Conservation (phyloP, 2,888 invertebrate genomes). For the Abrostola tripartita region DNA sequence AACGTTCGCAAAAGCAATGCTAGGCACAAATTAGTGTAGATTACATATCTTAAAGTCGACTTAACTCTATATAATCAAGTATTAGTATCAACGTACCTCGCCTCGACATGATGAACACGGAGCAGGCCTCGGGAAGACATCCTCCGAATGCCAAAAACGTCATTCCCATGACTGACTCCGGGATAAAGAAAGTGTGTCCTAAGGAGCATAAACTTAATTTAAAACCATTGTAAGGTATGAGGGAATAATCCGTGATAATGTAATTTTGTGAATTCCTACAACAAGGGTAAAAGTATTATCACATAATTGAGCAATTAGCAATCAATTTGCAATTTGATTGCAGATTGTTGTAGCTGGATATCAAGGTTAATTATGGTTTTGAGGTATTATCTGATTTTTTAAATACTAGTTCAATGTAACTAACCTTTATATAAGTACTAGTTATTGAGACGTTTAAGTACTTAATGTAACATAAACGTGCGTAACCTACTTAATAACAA, state of each 20-base stretch:
- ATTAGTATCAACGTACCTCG: slow-evolving; percentile 89
- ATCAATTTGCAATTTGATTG: slow-evolving; percentile 20
- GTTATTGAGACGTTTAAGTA: not conserved
- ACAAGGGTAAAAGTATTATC: slow-evolving; percentile 11
- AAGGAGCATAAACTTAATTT: slow-evolving; percentile 45
- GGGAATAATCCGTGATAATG: no score
- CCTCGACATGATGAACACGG: slow-evolving; percentile 95
- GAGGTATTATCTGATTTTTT: not conserved
- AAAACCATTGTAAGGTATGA: not conserved
- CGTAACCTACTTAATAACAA: no score
- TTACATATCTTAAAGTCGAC: slow-evolving; percentile 14
- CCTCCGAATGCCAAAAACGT: slow-evolving; percentile 97
- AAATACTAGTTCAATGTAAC: slow-evolving; percentile 1
- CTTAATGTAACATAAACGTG: no score
- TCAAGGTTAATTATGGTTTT: slow-evolving; percentile 12
- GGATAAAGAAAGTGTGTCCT: slow-evolving; percentile 93
- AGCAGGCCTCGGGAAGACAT: slow-evolving; percentile 94
- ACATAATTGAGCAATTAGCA: slow-evolving; percentile 16
- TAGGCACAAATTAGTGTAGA: not conserved
- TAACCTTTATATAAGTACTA: slow-evolving; percentile 2
- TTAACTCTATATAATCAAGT: not conserved
- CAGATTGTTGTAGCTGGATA: slow-evolving; percentile 10
- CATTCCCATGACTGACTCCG: slow-evolving; percentile 96
- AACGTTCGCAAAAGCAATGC: slow-evolving; percentile 27
- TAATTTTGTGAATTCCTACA: not conserved